phyloP scores from a whole-genome alignment of 2,888 invertebrate species.

The Synergus laeviventris region DNA sequence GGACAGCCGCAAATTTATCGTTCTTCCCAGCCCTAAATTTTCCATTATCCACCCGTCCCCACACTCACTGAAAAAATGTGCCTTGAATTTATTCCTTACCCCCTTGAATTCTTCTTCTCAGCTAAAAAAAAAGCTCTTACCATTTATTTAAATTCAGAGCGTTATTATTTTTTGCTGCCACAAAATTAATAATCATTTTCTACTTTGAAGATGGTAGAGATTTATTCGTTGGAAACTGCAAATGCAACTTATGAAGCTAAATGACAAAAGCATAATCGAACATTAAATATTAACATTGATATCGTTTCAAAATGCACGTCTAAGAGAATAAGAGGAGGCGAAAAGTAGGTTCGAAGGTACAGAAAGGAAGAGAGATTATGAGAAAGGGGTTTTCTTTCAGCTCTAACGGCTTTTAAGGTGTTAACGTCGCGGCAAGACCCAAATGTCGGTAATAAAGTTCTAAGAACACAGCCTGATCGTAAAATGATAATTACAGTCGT shows the following conservation, averaged over 20 bases:
- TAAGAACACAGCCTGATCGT: slow-evolving; percentile 74
- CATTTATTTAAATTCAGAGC: slow-evolving; percentile 24
- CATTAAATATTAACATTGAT: slow-evolving; percentile 57
- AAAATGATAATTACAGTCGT: slow-evolving; percentile 74
- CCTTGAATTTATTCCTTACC: slow-evolving; percentile 60
- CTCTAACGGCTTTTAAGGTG: slow-evolving; percentile 65
- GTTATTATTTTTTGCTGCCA: background rate
- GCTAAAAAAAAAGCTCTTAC: slow-evolving; percentile 22
- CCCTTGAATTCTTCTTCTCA: slow-evolving; percentile 36
- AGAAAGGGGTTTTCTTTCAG: slow-evolving; percentile 65
- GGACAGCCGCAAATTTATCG: slow-evolving; percentile 76
- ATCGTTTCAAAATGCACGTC: slow-evolving; percentile 56
- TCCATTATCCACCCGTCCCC: slow-evolving; percentile 72
- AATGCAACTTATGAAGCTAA: slow-evolving; percentile 15
- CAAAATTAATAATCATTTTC: background rate
- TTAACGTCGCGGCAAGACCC: slow-evolving; percentile 61
- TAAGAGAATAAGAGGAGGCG: slow-evolving; percentile 14
- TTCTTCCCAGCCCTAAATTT: slow-evolving; percentile 72
- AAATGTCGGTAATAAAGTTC: slow-evolving; percentile 70
- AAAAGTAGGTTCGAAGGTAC: slow-evolving; percentile 30
- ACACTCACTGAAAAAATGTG: slow-evolving; percentile 64
- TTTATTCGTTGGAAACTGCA: slow-evolving; percentile 5
- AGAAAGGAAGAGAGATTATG: slow-evolving; percentile 44
- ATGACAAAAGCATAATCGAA: slow-evolving; percentile 22
- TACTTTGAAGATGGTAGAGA: background rate